Evolutionary conservation across 2,113 vertebrate genomes (phyloP).

Genomic region (Helogale parvula): DNA sequence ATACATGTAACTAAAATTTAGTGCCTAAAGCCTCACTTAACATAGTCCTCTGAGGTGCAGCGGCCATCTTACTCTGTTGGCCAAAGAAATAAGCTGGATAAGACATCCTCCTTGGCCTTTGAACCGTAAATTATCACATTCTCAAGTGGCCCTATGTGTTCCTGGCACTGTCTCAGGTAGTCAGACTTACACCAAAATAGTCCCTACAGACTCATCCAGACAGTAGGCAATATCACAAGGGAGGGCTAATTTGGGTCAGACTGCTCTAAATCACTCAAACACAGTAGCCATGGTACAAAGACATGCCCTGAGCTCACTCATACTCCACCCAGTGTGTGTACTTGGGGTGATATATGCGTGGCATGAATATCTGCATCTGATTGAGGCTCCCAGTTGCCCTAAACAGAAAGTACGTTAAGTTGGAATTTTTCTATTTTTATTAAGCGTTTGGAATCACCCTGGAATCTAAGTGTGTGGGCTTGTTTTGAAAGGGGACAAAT

Average conservation of each 20-base stretch:
- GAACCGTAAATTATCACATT: neutral
- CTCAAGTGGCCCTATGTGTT: neutral
- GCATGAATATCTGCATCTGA: neutral
- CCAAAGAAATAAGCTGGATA: neutral
- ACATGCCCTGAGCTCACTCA: neutral
- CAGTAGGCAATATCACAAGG: neutral
- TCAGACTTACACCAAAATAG: constrained; percentile 6
- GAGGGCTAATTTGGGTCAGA: constrained; percentile 1
- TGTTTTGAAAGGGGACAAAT: constrained; percentile 16
- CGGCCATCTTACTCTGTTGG: neutral
- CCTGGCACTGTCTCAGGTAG: neutral
- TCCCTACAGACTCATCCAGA: constrained; percentile 1
- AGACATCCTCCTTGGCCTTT: neutral
- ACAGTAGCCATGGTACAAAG: neutral
- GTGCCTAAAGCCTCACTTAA: neutral
- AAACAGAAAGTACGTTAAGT: neutral
- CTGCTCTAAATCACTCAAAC: neutral
- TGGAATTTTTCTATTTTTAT: neutral
- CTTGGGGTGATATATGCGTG: neutral
- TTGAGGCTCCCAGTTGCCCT: neutral
- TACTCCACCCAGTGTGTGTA: neutral
- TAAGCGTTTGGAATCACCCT: neutral
- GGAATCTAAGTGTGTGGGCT: neutral
- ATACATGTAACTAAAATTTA: neutral
- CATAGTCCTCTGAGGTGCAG: neutral